Evolutionary conservation across 2,113 vertebrate species (phyloP).

Genomic region (Salvelinus fontinalis): DNA sequence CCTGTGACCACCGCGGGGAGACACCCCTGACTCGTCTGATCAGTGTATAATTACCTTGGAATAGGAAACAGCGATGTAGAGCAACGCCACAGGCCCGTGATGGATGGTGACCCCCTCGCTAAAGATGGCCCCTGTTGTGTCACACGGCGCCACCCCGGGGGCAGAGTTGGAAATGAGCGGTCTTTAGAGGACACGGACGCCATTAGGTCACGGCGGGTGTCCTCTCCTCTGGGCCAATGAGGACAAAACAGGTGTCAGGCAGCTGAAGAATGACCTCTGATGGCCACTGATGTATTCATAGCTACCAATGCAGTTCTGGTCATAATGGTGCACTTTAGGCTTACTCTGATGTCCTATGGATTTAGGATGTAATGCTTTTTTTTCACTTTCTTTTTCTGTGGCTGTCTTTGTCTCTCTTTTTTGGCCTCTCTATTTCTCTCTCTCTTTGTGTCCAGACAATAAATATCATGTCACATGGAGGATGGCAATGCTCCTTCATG

Average conservation of each 20-base stretch:
- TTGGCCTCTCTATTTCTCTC: slow-evolving; percentile 32
- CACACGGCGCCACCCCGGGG: slow-evolving; percentile 80
- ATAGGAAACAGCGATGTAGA: slow-evolving; percentile 73
- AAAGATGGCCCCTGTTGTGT: slow-evolving; percentile 70
- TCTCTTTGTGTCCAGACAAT: slow-evolving; percentile 82
- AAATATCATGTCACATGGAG: slow-evolving; percentile 97
- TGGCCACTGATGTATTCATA: neutral
- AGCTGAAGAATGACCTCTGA: slow-evolving; percentile 61
- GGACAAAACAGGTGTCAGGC: slow-evolving; percentile 72
- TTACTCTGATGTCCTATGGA: neutral
- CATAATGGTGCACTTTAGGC: neutral
- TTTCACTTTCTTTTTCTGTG: slow-evolving; percentile 19
- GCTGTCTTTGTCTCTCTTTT: neutral
- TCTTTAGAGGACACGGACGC: slow-evolving; percentile 64
- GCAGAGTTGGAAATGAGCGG: slow-evolving; percentile 66
- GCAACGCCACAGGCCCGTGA: slow-evolving; percentile 71
- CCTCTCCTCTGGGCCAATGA: slow-evolving; percentile 58
- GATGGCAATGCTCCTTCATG: slow-evolving; percentile 98
- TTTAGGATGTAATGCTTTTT: slow-evolving; percentile 62
- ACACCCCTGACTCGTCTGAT: slow-evolving; percentile 81
- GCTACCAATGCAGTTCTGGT: neutral
- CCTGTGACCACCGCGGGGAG: neutral
- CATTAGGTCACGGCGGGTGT: slow-evolving; percentile 79
- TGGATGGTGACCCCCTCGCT: slow-evolving; percentile 83
- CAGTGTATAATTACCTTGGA: slow-evolving; percentile 88